These are phyloP conservation scores for Acinonyx jubatus DNA, from an alignment of 2,113 vertebrate species.

Conservation along the genomic window DNA sequence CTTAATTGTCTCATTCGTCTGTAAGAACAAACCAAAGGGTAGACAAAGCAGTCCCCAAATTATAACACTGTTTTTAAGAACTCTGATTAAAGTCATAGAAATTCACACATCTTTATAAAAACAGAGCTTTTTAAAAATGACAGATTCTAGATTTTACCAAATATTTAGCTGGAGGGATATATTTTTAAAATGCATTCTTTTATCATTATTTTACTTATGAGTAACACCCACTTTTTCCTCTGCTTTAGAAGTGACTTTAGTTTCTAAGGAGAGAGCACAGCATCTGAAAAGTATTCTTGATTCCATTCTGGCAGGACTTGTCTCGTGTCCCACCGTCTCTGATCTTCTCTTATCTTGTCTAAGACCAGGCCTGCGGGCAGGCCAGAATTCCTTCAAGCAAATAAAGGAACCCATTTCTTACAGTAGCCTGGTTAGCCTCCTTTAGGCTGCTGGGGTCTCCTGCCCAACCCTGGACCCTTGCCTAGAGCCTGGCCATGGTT, in stretches of 20 bases:
- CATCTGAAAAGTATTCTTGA: neutral
- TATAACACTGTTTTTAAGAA: neutral
- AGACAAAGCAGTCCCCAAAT: neutral
- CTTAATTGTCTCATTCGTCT: neutral
- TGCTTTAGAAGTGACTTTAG: neutral
- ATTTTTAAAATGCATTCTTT: neutral
- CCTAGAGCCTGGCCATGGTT: neutral
- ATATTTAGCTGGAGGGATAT: neutral
- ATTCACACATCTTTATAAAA: neutral
- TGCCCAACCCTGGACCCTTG: neutral
- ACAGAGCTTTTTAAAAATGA: neutral
- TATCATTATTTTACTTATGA: neutral
- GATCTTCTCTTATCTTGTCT: neutral
- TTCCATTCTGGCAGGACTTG: neutral
- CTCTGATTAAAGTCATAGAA: neutral
- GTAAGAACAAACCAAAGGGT: neutral
- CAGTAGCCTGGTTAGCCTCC: accelerated
- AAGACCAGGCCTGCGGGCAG: neutral
- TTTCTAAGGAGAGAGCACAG: neutral
- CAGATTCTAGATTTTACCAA: neutral
- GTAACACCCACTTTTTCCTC: neutral
- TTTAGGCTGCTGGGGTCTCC: neutral
- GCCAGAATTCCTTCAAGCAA: neutral
- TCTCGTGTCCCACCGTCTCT: neutral
- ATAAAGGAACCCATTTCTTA: neutral